Evolutionary conservation across 2,797 vertebrate genomes (phyloP).

Genomic region (Erpetoichthys calabaricus): DNA sequence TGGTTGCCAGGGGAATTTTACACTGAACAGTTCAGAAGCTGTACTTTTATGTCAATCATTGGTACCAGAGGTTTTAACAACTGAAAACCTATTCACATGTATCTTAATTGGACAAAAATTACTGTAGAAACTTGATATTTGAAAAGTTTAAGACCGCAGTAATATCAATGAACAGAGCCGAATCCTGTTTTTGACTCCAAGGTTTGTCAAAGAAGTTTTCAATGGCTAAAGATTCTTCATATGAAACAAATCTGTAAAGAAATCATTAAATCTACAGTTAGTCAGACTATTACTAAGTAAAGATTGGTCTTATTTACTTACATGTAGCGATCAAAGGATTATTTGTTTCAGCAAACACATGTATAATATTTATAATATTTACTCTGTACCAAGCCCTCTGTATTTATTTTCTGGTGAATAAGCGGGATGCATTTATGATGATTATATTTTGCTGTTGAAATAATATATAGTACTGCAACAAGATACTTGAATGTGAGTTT

Average conservation of each 20-base stretch:
- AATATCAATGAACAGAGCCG: neutral
- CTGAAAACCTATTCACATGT: neutral
- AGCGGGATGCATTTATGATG: no score
- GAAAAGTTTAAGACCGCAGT: neutral
- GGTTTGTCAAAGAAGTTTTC: neutral
- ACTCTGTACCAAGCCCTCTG: no score
- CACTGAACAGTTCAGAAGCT: neutral
- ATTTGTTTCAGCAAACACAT: no score
- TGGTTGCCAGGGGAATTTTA: neutral
- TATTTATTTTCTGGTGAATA: no score
- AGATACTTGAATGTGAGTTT: no score
- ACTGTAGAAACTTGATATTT: neutral
- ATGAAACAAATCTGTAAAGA: neutral
- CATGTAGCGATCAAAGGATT: no score
- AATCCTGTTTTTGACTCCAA: neutral
- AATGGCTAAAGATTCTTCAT: neutral
- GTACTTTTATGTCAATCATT: neutral
- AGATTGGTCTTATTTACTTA: no score
- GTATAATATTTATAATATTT: no score
- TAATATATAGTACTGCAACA: no score
- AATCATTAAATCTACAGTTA: no score
- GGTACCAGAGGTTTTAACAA: neutral
- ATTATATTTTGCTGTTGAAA: no score
- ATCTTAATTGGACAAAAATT: conserved; percentile 1
- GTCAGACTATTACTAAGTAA: no score